Conservation (phyloP, 2,797 vertebrate genomes). For the Pseudomugil gertrudae region DNA sequence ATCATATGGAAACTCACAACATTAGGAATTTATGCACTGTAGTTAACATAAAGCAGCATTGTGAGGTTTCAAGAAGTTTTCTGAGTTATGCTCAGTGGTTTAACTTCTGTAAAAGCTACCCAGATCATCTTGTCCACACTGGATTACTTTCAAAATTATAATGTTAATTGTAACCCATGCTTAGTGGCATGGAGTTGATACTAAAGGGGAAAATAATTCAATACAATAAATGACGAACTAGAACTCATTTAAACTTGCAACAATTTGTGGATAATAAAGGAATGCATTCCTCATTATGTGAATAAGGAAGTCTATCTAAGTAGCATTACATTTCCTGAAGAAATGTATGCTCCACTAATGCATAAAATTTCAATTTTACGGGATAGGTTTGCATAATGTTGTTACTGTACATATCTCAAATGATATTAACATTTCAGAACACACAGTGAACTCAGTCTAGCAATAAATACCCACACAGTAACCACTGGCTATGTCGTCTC, state of each 20-base stretch:
- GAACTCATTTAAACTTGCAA: neutral
- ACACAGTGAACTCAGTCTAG: neutral
- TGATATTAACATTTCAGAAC: neutral
- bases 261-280: slow-evolving; percentile 11
- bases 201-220: neutral
- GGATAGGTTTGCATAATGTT: neutral
- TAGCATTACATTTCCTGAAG: neutral
- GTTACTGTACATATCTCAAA: neutral
- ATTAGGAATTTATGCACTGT: neutral
- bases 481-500: slow-evolving; percentile 39
- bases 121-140: no score
- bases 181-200: neutral
- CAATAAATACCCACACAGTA: slow-evolving; percentile 21
- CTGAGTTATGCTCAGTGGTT: neutral
- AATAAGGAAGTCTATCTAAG: slow-evolving; percentile 4
- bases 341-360: slow-evolving; percentile 9
- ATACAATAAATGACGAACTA: neutral
- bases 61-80: neutral
- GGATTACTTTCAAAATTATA: neutral
- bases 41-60: neutral
- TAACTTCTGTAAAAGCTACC: neutral
- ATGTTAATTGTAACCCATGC: neutral
- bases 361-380: slow-evolving; percentile 2
- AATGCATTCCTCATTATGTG: neutral
- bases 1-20: neutral